Evolutionary conservation across 2,797 vertebrate species (phyloP).

Genomic region (Onychomys leucogaster): DNA sequence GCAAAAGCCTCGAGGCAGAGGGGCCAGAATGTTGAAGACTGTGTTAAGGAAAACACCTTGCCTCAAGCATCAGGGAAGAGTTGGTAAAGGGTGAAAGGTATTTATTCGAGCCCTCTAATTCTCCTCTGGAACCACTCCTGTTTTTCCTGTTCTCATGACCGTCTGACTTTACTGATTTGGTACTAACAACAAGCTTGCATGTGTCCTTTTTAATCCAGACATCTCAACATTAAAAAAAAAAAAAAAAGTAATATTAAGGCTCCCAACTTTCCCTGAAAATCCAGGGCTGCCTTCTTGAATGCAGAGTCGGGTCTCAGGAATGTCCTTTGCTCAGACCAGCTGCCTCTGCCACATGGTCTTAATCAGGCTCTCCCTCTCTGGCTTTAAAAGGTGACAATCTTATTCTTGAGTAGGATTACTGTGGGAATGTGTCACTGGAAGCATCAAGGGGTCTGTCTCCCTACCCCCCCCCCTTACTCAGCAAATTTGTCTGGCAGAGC

Average conservation of each 20-base stretch:
- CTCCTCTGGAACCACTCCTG: background rate
- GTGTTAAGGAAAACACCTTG: background rate
- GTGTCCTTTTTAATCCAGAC: background rate
- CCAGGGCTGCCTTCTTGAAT: background rate
- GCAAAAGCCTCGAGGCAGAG: background rate
- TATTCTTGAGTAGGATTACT: constrained; percentile 58
- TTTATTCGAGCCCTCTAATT: background rate
- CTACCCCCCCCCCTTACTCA: background rate
- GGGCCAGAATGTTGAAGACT: background rate
- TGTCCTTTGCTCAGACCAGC: background rate
- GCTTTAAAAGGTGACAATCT: constrained; percentile 57
- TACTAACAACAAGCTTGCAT: background rate
- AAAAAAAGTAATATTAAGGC: constrained; percentile 9
- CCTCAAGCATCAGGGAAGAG: background rate
- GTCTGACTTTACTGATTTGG: background rate
- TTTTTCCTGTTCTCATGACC: background rate
- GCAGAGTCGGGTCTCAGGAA: constrained; percentile 5
- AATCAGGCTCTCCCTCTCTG: background rate
- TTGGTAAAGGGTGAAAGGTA: background rate
- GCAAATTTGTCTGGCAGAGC: background rate
- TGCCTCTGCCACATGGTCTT: constrained; percentile 20
- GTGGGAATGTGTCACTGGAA: constrained; percentile 43
- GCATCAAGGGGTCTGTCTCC: background rate
- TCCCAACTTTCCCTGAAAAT: background rate
- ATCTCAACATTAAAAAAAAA: background rate